Evolutionary conservation across 2,888 invertebrate species (phyloP).

Genomic region (Mimachlamys varia): DNA sequence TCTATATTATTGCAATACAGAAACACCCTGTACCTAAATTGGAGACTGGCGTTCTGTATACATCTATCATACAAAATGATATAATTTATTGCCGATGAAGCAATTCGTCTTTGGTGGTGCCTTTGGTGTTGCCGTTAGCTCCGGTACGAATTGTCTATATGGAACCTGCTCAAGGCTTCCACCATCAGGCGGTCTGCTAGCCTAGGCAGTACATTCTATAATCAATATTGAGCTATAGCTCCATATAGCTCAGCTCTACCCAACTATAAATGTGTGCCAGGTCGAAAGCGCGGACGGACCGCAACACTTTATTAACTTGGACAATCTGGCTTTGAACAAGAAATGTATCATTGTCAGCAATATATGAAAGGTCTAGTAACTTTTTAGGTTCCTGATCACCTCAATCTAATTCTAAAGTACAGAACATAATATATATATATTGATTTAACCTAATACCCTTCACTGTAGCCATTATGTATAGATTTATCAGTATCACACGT

Average conservation of each 20-base stretch:
- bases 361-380: background rate
- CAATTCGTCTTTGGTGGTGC: slow-evolving; percentile 23
- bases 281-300: background rate
- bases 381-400: too few species aligned
- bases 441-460: too few species aligned
- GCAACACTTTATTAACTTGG: background rate
- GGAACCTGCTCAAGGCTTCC: background rate
- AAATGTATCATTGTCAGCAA: background rate
- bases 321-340: background rate
- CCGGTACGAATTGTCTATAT: slow-evolving; percentile 1
- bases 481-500: too few species aligned
- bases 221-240: background rate
- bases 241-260: background rate
- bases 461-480: too few species aligned
- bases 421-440: too few species aligned
- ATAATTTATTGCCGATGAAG: slow-evolving; percentile 19
- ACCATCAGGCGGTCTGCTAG: background rate
- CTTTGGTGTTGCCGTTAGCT: slow-evolving; percentile 1
- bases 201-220: background rate
- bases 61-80: slow-evolving; percentile 1
- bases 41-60: background rate
- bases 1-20: too few species aligned
- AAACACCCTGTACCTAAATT: background rate
- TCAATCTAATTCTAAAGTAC: too few species aligned
- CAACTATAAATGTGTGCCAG: background rate